These are phyloP conservation scores for Alosa alosa DNA, from an alignment of 2,113 vertebrate genomes.

Conservation along the genomic window DNA sequence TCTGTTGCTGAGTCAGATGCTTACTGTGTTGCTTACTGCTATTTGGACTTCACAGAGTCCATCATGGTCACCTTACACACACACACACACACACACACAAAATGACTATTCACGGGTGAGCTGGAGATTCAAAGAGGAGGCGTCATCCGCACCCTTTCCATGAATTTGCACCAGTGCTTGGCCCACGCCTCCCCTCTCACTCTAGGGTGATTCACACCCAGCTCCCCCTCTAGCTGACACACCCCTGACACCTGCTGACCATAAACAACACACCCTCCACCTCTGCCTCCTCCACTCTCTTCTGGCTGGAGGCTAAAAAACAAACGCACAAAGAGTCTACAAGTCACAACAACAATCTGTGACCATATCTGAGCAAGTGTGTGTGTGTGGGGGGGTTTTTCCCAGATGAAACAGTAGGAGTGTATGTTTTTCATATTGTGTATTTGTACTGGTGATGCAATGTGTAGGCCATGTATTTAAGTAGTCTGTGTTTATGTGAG, in stretches of 20 bases:
- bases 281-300: not conserved
- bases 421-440: not conserved
- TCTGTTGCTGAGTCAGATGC: not conserved
- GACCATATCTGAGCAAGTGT: not conserved
- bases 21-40: not conserved
- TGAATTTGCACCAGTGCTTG: not conserved
- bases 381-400: not conserved
- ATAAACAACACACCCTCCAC: not conserved
- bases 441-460: not conserved
- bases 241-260: not conserved
- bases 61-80: not conserved
- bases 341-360: not conserved
- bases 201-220: not conserved
- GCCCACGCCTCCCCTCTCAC: not conserved
- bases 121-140: not conserved
- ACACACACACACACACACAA: not conserved
- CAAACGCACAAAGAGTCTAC: not conserved
- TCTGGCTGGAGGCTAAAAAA: not conserved
- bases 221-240: not conserved
- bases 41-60: not conserved
- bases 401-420: not conserved
- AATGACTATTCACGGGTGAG: not conserved
- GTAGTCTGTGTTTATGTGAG: not conserved
- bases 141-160: conserved; percentile 1
- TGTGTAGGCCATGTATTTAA: not conserved